Percentiles rank a stretch among this genome's conserved stretches.
Evolutionary conservation across 2,797 vertebrate genomes (phyloP).

Genomic region (Halcyon leucocephala): DNA sequence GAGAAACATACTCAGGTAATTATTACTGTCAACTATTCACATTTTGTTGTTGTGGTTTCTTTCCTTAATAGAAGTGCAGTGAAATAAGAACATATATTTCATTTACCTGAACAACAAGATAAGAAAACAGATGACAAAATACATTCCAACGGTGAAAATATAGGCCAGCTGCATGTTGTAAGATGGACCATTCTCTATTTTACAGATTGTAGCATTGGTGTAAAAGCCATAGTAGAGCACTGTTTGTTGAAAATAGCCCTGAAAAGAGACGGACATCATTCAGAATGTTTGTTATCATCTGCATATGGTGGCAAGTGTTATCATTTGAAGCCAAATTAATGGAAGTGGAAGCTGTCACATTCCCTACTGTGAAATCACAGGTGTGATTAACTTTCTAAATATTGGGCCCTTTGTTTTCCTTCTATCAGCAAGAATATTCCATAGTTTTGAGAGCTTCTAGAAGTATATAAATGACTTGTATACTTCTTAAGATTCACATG

Average conservation of each 20-base stretch:
- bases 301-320: not conserved
- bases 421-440: not conserved
- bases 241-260: slow-evolving; percentile 92
- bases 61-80: not conserved
- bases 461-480: not conserved
- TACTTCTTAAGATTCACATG: not conserved
- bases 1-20: not conserved
- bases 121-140: slow-evolving; percentile 88
- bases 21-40: not conserved
- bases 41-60: not conserved
- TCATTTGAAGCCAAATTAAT: not conserved
- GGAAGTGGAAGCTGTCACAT: not conserved
- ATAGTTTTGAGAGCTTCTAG: not conserved
- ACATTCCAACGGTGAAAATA: slow-evolving; percentile 89
- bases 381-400: not conserved
- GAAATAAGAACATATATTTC: not conserved
- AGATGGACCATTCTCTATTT: not conserved
- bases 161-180: slow-evolving; percentile 95
- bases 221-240: slow-evolving; percentile 95
- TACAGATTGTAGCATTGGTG: slow-evolving; percentile 79
- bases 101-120: slow-evolving; percentile 90
- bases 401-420: not conserved
- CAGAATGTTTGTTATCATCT: not conserved
- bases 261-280: not conserved
- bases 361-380: not conserved